Percentiles rank a stretch among this genome's conserved stretches.
Conservation (phyloP, 2,113 vertebrate genomes). For the Halcyon malimbica region DNA sequence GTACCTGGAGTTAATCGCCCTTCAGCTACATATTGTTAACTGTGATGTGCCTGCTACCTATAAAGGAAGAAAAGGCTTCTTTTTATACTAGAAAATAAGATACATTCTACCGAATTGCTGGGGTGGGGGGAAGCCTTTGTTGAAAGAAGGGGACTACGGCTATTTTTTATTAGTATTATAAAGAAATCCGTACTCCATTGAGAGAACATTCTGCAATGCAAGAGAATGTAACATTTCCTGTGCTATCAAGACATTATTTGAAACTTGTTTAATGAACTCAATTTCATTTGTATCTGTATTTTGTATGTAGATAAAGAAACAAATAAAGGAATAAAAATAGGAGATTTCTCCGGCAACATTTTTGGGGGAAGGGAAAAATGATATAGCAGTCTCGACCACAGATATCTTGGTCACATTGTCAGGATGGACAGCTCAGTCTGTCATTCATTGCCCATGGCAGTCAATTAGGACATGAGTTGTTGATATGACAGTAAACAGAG, state of each 20-base stretch:
- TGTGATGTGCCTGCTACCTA: constrained; percentile 52
- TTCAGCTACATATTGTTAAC: constrained; percentile 68
- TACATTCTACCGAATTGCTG: constrained; percentile 21
- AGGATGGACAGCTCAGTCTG: constrained; percentile 57
- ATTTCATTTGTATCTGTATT: constrained; percentile 64
- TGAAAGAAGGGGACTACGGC: constrained; percentile 41
- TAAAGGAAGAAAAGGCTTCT: constrained; percentile 43
- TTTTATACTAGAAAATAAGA: constrained; percentile 57
- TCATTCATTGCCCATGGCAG: constrained; percentile 38
- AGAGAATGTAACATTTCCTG: constrained; percentile 18
- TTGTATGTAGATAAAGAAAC: constrained; percentile 67
- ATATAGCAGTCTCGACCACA: not conserved
- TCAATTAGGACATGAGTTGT: constrained; percentile 49
- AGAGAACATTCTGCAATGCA: not conserved
- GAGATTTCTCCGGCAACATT: not conserved
- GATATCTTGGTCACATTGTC: constrained; percentile 57
- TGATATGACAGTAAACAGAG: constrained; percentile 66
- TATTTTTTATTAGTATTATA: constrained; percentile 66
- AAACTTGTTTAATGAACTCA: constrained; percentile 65
- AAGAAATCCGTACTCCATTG: constrained; percentile 47
- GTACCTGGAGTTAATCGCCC: constrained; percentile 67
- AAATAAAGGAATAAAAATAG: constrained; percentile 51
- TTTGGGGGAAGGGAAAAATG: not conserved
- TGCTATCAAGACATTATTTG: constrained; percentile 57
- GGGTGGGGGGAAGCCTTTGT: constrained; percentile 35